phyloP scores from a whole-genome alignment of 2,797 vertebrate species.

The Alca torda region DNA sequence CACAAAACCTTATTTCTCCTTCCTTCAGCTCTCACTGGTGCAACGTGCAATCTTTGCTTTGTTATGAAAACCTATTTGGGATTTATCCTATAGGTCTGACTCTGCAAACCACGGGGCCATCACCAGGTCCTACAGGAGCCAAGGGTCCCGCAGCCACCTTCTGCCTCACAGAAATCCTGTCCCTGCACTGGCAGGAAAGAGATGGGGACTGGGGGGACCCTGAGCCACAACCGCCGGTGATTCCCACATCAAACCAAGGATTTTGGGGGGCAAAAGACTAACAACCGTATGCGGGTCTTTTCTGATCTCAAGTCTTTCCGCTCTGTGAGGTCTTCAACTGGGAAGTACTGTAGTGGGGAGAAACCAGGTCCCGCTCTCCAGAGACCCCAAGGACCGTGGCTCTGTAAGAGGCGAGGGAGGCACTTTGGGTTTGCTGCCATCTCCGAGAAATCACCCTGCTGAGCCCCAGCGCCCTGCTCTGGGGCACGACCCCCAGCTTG shows the following conservation, averaged over 20 bases:
- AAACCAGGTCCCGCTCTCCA: not conserved
- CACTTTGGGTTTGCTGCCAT: not conserved
- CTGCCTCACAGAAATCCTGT: not conserved
- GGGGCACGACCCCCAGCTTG: not conserved
- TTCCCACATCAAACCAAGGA: not conserved
- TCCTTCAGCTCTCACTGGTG: not conserved
- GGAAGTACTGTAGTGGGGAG: not conserved
- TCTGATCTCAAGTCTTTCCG: not conserved
- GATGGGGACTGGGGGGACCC: rapidly evolving
- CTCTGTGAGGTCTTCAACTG: not conserved
- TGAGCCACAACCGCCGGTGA: rapidly evolving
- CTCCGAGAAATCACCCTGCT: not conserved
- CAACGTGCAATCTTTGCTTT: not conserved
- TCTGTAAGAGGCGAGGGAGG: not conserved
- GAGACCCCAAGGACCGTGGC: not conserved
- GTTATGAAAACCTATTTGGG: not conserved
- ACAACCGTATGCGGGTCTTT: not conserved
- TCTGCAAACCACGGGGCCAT: rapidly evolving
- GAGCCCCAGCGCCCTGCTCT: not conserved
- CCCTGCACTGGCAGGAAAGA: not conserved
- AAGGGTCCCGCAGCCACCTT: rapidly evolving
- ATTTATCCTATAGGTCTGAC: not conserved
- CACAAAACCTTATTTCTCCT: not conserved
- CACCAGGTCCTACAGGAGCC: not conserved
- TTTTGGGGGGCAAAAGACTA: rapidly evolving